Percentiles rank a stretch among this genome's conserved stretches.
Conservation (phyloP, 2,888 invertebrate genomes). For the Helicoverpa assulta region DNA sequence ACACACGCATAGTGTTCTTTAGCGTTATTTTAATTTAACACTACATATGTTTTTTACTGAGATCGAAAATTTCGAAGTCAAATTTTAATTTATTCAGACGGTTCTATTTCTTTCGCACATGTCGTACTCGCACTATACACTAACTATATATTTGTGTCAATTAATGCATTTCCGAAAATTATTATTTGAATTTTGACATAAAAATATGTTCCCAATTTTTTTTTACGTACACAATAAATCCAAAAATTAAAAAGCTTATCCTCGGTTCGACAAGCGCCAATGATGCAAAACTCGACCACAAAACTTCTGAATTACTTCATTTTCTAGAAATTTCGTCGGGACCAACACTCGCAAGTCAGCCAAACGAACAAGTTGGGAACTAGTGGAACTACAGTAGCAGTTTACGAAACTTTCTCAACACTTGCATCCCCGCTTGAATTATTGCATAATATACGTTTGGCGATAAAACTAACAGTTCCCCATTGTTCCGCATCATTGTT, state of each 20-base stretch:
- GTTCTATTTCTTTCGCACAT: too few relatives aligned
- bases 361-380: slow-evolving; percentile 70
- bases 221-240: slow-evolving; percentile 18
- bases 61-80: too few relatives aligned
- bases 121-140: too few relatives aligned
- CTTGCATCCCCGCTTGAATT: slow-evolving; percentile 83
- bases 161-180: too few relatives aligned
- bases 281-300: slow-evolving; percentile 69
- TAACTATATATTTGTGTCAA: too few relatives aligned
- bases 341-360: slow-evolving; percentile 67
- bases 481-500: slow-evolving; percentile 77
- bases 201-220: slow-evolving; percentile 1
- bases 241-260: slow-evolving; percentile 60
- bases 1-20: too few relatives aligned
- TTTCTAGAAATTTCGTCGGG: slow-evolving; percentile 70
- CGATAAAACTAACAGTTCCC: slow-evolving; percentile 79
- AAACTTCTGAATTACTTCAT: slow-evolving; percentile 76
- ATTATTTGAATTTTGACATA: not conserved
- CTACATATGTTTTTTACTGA: too few relatives aligned
- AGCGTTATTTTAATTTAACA: too few relatives aligned
- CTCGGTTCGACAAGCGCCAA: slow-evolving; percentile 64
- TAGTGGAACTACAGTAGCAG: slow-evolving; percentile 68
- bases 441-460: slow-evolving; percentile 80
- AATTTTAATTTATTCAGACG: too few relatives aligned
- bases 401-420: slow-evolving; percentile 76